Evolutionary conservation across 2,113 vertebrate species (phyloP).

Genomic region (Mus musculus): GRCm39 chr1:137414501-137415000

Average conservation of each 20-base stretch:
- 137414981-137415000: not conserved
- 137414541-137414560: not conserved
- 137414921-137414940: not conserved
- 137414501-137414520: not conserved
- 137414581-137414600: not conserved
- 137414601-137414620: slow-evolving; percentile 18
- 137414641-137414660: not conserved
- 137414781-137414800: not conserved
- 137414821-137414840: too few relatives aligned
- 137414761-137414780: too few relatives aligned
- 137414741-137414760: not conserved
- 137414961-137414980: not conserved
- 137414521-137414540: not conserved
- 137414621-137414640: not conserved
- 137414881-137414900: not conserved
- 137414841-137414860: not conserved
- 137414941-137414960: not conserved
- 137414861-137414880: not conserved
- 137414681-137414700: not conserved
- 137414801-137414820: not conserved
- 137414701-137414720: not conserved
- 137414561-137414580: not conserved
- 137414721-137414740: not conserved
- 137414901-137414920: not conserved
- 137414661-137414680: not conserved